Percentiles rank a stretch among this genome's conserved stretches.
These are phyloP conservation scores for Burhinus bistriatus DNA, from an alignment of 2,113 vertebrate genomes.

Conservation along the genomic window DNA sequence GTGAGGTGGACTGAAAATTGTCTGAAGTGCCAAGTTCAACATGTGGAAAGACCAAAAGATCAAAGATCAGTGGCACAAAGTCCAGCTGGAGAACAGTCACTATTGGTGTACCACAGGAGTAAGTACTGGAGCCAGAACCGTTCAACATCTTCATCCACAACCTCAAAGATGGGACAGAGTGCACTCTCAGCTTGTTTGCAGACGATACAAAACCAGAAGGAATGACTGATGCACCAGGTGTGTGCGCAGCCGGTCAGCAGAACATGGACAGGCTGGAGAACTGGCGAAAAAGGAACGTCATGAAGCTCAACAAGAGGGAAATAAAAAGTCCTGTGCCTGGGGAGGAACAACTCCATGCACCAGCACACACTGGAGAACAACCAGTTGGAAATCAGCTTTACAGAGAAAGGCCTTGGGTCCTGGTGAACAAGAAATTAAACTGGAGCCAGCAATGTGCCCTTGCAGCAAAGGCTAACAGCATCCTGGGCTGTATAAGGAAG, in stretches of 20 bases:
- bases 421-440: background rate
- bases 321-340: background rate
- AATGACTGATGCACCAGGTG: background rate
- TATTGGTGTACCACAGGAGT: background rate
- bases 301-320: background rate
- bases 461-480: background rate
- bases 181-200: background rate
- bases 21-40: background rate
- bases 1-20: background rate
- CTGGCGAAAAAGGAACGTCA: background rate
- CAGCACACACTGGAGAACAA: background rate
- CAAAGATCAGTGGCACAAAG: background rate
- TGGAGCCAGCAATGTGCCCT: background rate
- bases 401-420: background rate
- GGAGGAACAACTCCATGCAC: background rate
- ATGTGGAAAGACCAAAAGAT: background rate
- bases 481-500: background rate
- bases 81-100: background rate
- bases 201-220: background rate
- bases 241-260: background rate
- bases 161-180: background rate
- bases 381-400: background rate
- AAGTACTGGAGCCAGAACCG: background rate
- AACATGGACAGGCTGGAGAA: background rate
- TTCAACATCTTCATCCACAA: background rate